phyloP scores from a whole-genome alignment of 2,113 vertebrate species.

The Planiliza haematocheilus region DNA sequence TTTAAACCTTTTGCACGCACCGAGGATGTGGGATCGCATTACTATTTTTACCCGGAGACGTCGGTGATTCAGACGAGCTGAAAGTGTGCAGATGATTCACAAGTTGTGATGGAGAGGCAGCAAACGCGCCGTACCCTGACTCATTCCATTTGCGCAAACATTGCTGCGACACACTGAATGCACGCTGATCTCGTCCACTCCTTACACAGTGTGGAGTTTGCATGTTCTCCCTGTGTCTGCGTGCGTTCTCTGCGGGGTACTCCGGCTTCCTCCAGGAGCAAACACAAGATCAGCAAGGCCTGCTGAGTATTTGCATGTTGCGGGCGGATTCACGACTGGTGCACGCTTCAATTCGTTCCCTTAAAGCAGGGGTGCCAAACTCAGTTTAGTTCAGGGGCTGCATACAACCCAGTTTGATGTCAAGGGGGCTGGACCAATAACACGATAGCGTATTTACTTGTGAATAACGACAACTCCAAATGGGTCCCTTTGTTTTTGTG shows the following conservation, averaged over 20 bases:
- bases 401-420: too few relatives aligned
- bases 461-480: too few relatives aligned
- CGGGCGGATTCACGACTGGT: constrained; percentile 6
- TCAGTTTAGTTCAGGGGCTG: too few relatives aligned
- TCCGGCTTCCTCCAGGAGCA: too few relatives aligned
- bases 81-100: constrained; percentile 51
- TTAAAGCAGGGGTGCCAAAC: too few relatives aligned
- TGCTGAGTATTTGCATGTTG: constrained; percentile 12
- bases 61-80: constrained; percentile 34
- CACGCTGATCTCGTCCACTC: constrained; percentile 31
- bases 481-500: too few relatives aligned
- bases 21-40: constrained; percentile 24
- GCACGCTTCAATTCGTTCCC: background rate
- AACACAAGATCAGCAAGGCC: constrained; percentile 21
- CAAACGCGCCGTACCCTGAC: constrained; percentile 33
- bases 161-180: background rate
- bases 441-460: too few relatives aligned
- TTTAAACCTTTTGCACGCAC: background rate
- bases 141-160: constrained; percentile 40
- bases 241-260: too few relatives aligned
- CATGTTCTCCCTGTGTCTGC: too few relatives aligned
- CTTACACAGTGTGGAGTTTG: too few relatives aligned
- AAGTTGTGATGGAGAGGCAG: constrained; percentile 17
- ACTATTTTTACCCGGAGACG: constrained; percentile 31
- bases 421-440: too few relatives aligned